Evolutionary conservation across 2,888 invertebrate genomes (phyloP).

Genomic region (Conistra vaccinii): DNA sequence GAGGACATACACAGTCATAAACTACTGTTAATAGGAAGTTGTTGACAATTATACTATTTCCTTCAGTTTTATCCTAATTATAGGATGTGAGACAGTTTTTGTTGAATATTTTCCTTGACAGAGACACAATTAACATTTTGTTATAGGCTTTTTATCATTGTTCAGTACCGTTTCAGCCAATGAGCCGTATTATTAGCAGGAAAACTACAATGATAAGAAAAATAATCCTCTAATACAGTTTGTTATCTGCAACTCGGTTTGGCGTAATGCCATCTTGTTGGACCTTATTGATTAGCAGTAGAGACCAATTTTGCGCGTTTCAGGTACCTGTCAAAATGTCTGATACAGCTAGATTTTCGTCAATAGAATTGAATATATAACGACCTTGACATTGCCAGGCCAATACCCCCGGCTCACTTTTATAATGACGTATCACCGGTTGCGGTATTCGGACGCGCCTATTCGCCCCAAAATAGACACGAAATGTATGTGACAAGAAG

Average conservation of each 20-base stretch:
- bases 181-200: conserved; percentile 42
- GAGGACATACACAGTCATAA: conserved; percentile 13
- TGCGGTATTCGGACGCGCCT: conserved; percentile 69
- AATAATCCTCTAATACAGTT: conserved; percentile 45
- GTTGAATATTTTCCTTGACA: conserved; percentile 44
- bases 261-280: conserved; percentile 52
- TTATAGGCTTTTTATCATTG: conserved; percentile 12
- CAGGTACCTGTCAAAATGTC: conserved; percentile 54
- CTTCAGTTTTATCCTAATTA: conserved; percentile 33
- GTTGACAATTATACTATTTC: conserved; percentile 14
- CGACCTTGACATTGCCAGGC: conserved; percentile 84
- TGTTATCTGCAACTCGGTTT: conserved; percentile 36
- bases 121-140: background rate
- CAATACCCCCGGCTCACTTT: conserved; percentile 76
- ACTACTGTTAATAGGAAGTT: conserved; percentile 36
- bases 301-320: conserved; percentile 56
- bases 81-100: conserved; percentile 21
- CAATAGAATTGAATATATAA: conserved; percentile 61
- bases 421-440: conserved; percentile 64
- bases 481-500: conserved; percentile 80
- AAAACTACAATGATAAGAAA: conserved; percentile 62
- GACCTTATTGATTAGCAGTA: conserved; percentile 61
- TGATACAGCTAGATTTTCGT: conserved; percentile 66
- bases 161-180: conserved; percentile 28
- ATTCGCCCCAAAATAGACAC: conserved; percentile 81